Percentiles rank a stretch among this genome's conserved stretches.
These are phyloP conservation scores for Ammodytes marinus DNA, from an alignment of 2,113 vertebrate species.

Conservation along the genomic window DNA sequence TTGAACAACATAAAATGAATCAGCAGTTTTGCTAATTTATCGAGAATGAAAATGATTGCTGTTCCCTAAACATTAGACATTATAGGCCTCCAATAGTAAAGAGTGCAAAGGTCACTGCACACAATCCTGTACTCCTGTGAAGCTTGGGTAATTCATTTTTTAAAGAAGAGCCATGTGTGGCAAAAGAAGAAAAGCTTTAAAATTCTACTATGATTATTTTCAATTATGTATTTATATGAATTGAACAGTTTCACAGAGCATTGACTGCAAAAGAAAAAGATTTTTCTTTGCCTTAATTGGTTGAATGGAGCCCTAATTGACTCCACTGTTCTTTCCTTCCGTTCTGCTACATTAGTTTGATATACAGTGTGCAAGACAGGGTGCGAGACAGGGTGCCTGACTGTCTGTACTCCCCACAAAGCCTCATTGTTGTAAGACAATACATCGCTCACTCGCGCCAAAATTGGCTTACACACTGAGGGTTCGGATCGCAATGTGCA, in stretches of 20 bases:
- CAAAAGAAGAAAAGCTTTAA: neutral
- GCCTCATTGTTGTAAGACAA: conserved; percentile 79
- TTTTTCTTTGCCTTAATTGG: conserved; percentile 50
- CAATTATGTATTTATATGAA: conserved; percentile 1
- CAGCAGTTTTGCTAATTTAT: neutral
- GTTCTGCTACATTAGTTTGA: conserved; percentile 76
- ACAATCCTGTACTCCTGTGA: neutral
- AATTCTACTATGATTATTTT: neutral
- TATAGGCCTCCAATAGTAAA: neutral
- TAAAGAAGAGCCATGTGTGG: neutral
- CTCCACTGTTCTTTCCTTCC: conserved; percentile 66
- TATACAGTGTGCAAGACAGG: conserved; percentile 76
- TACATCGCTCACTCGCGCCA: conserved; percentile 62
- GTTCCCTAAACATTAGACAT: neutral
- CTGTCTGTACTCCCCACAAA: conserved; percentile 79
- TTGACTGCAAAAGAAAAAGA: neutral
- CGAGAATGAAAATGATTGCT: neutral
- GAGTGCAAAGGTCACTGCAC: conserved; percentile 39
- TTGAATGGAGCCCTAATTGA: conserved; percentile 71
- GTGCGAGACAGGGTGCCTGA: conserved; percentile 78
- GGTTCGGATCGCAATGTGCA: conserved; percentile 16
- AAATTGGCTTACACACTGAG: conserved; percentile 66
- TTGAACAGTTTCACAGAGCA: neutral
- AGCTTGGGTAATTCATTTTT: conserved; percentile 15
- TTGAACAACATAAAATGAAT: neutral